Conservation (phyloP, 2,113 vertebrate genomes). For the Recurvirostra avosetta region DNA sequence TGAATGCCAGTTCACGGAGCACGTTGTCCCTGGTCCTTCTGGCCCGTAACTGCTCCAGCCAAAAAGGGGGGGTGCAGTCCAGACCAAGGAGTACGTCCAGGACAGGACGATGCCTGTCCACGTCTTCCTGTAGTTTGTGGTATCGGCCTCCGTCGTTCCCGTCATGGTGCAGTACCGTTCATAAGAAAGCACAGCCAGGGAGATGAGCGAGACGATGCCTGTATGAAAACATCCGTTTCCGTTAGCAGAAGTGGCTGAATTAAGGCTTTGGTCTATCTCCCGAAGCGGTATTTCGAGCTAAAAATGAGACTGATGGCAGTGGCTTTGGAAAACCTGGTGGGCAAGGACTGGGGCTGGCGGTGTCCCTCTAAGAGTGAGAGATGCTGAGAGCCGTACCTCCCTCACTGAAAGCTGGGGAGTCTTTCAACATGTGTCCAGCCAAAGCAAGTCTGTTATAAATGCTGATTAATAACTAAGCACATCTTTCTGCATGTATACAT, state of each 20-base stretch:
- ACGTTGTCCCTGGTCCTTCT: conserved; percentile 81
- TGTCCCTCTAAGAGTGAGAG: accelerated
- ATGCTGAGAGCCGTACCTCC: not conserved
- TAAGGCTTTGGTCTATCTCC: not conserved
- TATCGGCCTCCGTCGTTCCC: conserved; percentile 71
- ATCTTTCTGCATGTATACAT: not conserved
- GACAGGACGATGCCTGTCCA: conserved; percentile 73
- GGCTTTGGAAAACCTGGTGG: not conserved
- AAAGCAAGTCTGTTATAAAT: not conserved
- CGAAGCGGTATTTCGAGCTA: accelerated
- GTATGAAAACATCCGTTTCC: not conserved
- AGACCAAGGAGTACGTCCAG: conserved; percentile 80
- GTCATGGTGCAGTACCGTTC: conserved; percentile 82
- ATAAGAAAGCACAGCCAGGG: conserved; percentile 81
- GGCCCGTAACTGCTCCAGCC: conserved; percentile 83
- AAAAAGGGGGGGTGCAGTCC: conserved; percentile 78
- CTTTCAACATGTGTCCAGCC: not conserved
- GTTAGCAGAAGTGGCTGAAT: not conserved
- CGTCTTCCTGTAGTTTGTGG: conserved; percentile 78
- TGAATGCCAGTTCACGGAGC: conserved; percentile 81
- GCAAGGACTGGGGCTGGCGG: not conserved
- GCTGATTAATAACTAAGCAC: not conserved
- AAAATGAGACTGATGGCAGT: not conserved
- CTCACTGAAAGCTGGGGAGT: not conserved
- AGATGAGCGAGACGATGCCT: conserved; percentile 83